Evolutionary conservation across 2,888 invertebrate genomes (phyloP).

Genomic region (Parelbella ahira): DNA sequence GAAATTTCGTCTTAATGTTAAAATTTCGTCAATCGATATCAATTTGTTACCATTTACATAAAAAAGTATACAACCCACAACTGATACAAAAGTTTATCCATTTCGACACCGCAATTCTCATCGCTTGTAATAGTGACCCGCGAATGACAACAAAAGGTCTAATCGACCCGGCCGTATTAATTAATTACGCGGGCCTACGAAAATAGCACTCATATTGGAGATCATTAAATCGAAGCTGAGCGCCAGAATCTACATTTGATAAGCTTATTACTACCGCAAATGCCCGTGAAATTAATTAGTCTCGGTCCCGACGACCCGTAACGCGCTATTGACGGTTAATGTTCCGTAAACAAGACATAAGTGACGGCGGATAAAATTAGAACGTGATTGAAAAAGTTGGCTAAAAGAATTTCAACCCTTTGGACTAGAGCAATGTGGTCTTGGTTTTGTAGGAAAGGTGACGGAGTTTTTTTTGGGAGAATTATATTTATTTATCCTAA

Average conservation of each 20-base stretch:
- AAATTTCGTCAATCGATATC: too few relatives aligned
- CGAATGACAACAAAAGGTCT: constrained; percentile 12
- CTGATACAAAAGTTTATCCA: too few relatives aligned
- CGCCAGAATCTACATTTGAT: constrained; percentile 64
- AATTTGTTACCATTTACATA: too few relatives aligned
- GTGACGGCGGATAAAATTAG: constrained; percentile 17
- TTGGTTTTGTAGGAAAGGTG: too few relatives aligned
- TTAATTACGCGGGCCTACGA: constrained; percentile 29
- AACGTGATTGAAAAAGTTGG: not conserved
- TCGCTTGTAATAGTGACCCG: too few relatives aligned
- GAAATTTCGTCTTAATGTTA: too few relatives aligned
- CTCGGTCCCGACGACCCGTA: constrained; percentile 49
- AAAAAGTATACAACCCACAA: too few relatives aligned
- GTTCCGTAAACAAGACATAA: constrained; percentile 15
- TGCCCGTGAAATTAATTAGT: constrained; percentile 72
- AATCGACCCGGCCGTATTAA: constrained; percentile 21
- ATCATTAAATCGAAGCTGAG: constrained; percentile 38
- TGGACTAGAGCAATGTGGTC: too few relatives aligned
- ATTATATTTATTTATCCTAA: too few relatives aligned
- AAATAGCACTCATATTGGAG: constrained; percentile 48
- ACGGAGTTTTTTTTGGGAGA: too few relatives aligned
- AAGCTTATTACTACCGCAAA: constrained; percentile 68
- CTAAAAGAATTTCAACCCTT: too few relatives aligned
- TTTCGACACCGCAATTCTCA: too few relatives aligned
- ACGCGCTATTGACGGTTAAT: constrained; percentile 46